A percentile compares a stretch with the other conserved stretches of the same genome.
phyloP scores from a whole-genome alignment of 2,797 vertebrate species.

The Serranus cabrilla region DNA sequence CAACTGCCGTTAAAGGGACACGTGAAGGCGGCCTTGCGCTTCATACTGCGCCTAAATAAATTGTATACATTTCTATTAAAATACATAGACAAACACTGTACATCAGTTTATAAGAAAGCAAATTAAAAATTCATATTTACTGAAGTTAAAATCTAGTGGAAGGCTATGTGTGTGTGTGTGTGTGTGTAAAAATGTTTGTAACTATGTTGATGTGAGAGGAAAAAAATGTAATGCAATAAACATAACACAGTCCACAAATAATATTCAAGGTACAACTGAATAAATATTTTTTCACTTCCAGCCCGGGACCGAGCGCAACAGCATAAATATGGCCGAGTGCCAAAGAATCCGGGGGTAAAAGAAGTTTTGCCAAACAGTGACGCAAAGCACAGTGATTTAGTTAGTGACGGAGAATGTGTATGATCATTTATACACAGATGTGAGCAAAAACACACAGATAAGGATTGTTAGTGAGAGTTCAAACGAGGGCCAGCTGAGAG shows the following conservation, averaged over 20 bases:
- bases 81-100: constrained; percentile 12
- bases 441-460: constrained; percentile 51
- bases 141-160: neutral
- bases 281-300: constrained; percentile 54
- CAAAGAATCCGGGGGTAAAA: constrained; percentile 41
- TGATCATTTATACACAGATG: constrained; percentile 52
- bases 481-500: constrained; percentile 63
- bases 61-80: constrained; percentile 25
- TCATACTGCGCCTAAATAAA: constrained; percentile 94
- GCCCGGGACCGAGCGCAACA: constrained; percentile 26
- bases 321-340: constrained; percentile 45
- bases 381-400: constrained; percentile 58
- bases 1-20: constrained; percentile 96
- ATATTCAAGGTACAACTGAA: constrained; percentile 31
- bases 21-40: constrained; percentile 94
- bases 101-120: neutral
- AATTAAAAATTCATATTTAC: neutral
- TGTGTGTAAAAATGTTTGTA: neutral
- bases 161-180: neutral
- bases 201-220: neutral
- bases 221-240: neutral
- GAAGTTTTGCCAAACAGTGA: constrained; percentile 50
- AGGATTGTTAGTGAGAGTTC: constrained; percentile 60
- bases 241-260: constrained; percentile 28
- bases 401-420: constrained; percentile 36